phyloP scores from a whole-genome alignment of 2,888 invertebrate species.

The Fissipunctia ypsillon region DNA sequence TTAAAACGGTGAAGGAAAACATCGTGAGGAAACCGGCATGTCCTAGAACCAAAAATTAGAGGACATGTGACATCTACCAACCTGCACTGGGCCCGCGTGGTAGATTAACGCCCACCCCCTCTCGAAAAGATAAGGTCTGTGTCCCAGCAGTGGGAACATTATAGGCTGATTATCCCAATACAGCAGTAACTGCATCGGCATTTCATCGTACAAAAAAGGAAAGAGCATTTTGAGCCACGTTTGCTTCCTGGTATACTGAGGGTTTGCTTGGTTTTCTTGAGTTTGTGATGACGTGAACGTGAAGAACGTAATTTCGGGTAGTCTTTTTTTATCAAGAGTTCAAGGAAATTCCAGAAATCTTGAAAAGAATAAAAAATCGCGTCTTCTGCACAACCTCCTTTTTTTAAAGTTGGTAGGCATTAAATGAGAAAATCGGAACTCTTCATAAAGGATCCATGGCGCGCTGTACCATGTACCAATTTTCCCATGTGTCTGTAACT shows the following conservation, averaged over 20 bases:
- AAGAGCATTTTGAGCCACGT: not conserved
- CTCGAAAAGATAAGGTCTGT: no score
- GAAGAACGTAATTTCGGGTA: not conserved
- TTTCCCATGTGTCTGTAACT: not conserved
- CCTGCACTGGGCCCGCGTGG: no score
- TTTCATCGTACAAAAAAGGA: not conserved
- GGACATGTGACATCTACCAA: no score
- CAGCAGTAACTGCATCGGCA: not conserved
- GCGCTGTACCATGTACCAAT: not conserved
- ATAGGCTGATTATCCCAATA: no score
- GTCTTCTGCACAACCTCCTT: not conserved
- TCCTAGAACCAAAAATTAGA: no score
- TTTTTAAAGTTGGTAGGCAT: not conserved
- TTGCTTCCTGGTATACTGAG: not conserved
- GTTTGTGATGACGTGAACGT: no score
- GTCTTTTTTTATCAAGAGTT: not conserved
- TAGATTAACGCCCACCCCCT: no score
- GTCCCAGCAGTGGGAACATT: no score
- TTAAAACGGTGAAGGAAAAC: no score
- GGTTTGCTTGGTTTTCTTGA: not conserved
- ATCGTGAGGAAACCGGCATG: no score
- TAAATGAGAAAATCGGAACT: not conserved
- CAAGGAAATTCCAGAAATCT: not conserved
- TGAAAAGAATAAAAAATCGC: not conserved
- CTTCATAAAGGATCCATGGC: not conserved